A percentile compares a stretch with the other conserved stretches of the same genome.
Conservation (phyloP, 2,113 vertebrate genomes). For the Tragulus kanchil region DNA sequence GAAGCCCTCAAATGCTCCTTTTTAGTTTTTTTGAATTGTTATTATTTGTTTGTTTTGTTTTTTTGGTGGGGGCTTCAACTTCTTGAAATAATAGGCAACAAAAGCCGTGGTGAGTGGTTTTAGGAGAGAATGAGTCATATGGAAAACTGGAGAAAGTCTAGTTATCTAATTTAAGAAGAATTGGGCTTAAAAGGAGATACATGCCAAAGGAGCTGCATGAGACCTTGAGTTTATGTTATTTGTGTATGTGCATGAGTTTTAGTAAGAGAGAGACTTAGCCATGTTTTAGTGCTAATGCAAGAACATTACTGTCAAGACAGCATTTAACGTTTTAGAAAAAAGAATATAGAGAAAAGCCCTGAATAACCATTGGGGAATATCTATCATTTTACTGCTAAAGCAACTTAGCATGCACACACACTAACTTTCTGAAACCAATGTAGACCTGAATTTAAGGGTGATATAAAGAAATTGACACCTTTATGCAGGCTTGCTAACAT, state of each 20-base stretch:
- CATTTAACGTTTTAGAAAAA: background rate
- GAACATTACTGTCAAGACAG: background rate
- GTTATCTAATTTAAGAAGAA: background rate
- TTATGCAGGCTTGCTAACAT: background rate
- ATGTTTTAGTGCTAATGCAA: background rate
- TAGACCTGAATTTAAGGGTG: background rate
- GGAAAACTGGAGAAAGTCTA: background rate
- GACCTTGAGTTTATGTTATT: background rate
- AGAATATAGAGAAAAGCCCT: background rate
- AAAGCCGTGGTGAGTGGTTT: background rate
- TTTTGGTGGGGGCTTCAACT: background rate
- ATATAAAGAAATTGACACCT: background rate
- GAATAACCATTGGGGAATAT: background rate
- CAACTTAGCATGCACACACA: background rate
- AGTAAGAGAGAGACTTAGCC: background rate
- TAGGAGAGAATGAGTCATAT: background rate
- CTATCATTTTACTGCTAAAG: background rate
- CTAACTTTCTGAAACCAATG: background rate
- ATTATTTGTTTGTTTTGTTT: background rate
- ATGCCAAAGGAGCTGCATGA: background rate
- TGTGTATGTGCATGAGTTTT: background rate
- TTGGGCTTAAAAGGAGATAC: background rate
- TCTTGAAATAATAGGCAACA: background rate
- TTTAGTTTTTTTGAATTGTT: too few relatives aligned
- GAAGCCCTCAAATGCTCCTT: too few relatives aligned